Base-by-base conservation (phyloP, 1,140 invertebrate genomes). In the Eubasilissa regina region DNA sequence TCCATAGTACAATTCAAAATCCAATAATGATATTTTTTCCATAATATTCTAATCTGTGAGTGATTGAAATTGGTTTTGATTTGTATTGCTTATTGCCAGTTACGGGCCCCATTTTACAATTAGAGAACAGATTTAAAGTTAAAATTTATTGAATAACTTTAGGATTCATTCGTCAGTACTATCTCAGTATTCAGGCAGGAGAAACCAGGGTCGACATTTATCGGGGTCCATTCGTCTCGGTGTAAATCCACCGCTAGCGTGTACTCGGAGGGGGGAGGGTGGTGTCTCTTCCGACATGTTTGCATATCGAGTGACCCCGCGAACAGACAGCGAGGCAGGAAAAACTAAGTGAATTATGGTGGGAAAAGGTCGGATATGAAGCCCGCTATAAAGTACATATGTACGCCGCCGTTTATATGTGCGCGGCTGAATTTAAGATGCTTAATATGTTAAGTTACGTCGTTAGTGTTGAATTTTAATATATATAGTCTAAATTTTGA, bases 341-440 rank as follows among this genome's bases (percentile, higher is more conserved):
- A 55, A 73, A 73, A 12, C 48, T 21, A 19, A 47, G 0, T 43
- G 68, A 73, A 53, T 73, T 73, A 73, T 55, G 48, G n/a, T 11
- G 13, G 17, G 68, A 53, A 73, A 73, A 73, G 68, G 68, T 73
- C 68, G 68, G 68, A 73, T 73, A 73, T 73, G 68, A 73, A 73
- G 19, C 19, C 12, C n/a, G 47, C 68, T 15, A 73, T 73, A 73
- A 73, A 73, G 53, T 35, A 73, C 64, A 68, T 68, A 68, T 21
- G 17, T 68, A 47, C 47, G 43, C 64, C 60, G 15, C 17, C 13
- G 44, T 68, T 45, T 68, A 43, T 21, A 68, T 45, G n/a, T 68
- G 21, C 43, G 9, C 9, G 64, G 64, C 44, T 66, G 15, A 68
- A 68, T 68, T 68, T 68, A 68, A 68, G 64, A 68, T 47, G 64